Evolutionary conservation across 1,140 invertebrate species (phyloP), one percentile per base, ranked within the genome.

Genomic region (Papilio machaon): DNA sequence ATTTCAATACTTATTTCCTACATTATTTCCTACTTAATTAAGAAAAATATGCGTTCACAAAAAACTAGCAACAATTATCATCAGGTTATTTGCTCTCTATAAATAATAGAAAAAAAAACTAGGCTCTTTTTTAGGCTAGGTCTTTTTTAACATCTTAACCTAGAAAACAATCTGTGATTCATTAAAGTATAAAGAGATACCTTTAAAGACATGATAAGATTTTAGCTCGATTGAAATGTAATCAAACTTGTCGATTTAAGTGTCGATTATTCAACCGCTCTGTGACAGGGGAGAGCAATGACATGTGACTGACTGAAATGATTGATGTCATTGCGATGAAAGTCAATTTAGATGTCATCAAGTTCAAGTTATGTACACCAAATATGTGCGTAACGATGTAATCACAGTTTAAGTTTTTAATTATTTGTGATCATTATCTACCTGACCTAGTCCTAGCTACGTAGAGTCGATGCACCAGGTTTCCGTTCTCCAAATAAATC

Each of bases 191-290:
- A 15, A n/a, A 17, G 54, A n/a, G 7, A 9, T 52, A 52, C 15
- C 10, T 13, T 54, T 54, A 54, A 17, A 54, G 23, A 2, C 7
- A 43, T 43, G 64, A 35, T 35, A 67, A 35, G 23, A 35, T 70
- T 70, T 70, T 5, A 77, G 15, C 15, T 23, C 49, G 13, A 54
- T 38, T 77, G 46, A 77, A 54, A 77, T 49, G n/a, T 38, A 52
- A 54, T 77, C 47, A 58, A 58, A 77, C 47, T 77, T 49, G 15
- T 10, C 23, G 23, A 58, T 54, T 10, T n/a, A 13, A 49, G 10
- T 30, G 75, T 77, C 49, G 52, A 58, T 76, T 30, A 76, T 77
- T 77, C 75, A 77, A 49, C 17, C 52, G 17, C 15, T 11, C 75
- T n/a, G 2, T 70, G 64, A 70, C 23, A 77, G 75, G 23, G 75